These are phyloP conservation scores for Rotaria sp. DNA, from an alignment of 2,888 invertebrate genomes.

Conservation along the genomic window DNA sequence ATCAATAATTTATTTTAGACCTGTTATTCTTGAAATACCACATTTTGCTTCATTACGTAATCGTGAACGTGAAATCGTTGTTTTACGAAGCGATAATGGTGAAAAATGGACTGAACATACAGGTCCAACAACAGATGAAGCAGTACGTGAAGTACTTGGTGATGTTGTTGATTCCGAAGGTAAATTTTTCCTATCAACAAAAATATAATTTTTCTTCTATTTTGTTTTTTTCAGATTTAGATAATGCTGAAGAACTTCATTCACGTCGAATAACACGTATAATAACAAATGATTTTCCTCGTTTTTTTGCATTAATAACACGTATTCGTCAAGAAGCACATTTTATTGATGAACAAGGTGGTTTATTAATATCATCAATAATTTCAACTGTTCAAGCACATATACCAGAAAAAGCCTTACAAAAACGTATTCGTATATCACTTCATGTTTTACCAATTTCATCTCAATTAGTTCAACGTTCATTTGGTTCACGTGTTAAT, in stretches of 20 bases:
- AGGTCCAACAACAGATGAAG: constrained; percentile 85
- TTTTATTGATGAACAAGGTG: constrained; percentile 95
- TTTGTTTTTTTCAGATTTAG: neutral
- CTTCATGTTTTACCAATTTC: constrained; percentile 97
- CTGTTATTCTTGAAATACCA: constrained; percentile 79
- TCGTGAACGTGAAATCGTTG: constrained; percentile 90
- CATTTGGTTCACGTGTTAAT: constrained; percentile 93
- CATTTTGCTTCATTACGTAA: constrained; percentile 96
- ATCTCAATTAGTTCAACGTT: constrained; percentile 86
- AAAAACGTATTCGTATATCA: constrained; percentile 99
- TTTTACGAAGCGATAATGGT: constrained; percentile 92
- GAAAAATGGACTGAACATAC: constrained; percentile 98
- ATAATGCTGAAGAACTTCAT: constrained; percentile 41
- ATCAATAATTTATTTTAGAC: constrained; percentile 41
- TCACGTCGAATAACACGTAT: constrained; percentile 71
- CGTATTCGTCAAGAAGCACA: constrained; percentile 94
- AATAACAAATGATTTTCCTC: constrained; percentile 93
- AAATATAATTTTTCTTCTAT: too few species aligned
- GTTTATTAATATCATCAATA: constrained; percentile 95
- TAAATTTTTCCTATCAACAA: neutral
- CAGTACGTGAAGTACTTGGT: constrained; percentile 81
- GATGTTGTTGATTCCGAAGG: constrained; percentile 13
- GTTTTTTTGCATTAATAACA: constrained; percentile 95
- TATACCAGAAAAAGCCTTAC: constrained; percentile 94
- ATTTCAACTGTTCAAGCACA: constrained; percentile 98